Base-by-base conservation (phyloP, 2,113 vertebrate species). In the Phasianus colchicus region DNA sequence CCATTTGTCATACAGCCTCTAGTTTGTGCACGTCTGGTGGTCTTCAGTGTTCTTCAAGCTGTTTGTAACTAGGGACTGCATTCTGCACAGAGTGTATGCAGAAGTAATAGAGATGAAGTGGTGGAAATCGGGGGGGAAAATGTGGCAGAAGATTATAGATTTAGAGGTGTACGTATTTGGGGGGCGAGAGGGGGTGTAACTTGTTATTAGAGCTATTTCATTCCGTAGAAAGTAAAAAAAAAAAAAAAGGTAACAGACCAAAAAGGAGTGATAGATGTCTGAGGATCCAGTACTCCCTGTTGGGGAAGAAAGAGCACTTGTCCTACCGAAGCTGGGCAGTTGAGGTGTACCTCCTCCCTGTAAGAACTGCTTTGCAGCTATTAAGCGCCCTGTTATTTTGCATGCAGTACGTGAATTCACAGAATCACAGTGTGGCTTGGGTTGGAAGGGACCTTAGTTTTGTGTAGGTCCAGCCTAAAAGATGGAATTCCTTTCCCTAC, bases 1-100 rank as follows among this genome's bases (percentile, higher is more conserved):
- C n/a, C n/a, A 15, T 45, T 75, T 54, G 11, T 0, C 0, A 0
- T 18, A 20, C n/a, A 57, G 48, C 48, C 20, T 43, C 0, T 11
- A 17, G 30, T 48, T 60, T 69, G 13, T 69, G 81, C 38, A 4
- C 2, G 0, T 34, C n/a, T 32, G 13, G 9, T 61, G 29, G 45
- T 45, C 12, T 58, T 60, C 43, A 45, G 9, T 47, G 45, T 19
- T 47, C 45, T 78, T 47, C 54, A 58, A 2, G 40, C 18, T 74
- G 7, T 58, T 83, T 43, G 45, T 63, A 88, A 54, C 27, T 65
- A 27, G 43, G 9, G 58, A n/a, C 40, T 27, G 57, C 63, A 42
- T 40, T 90, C 86, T 48, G 48, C 24, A 36, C 36, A 40, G 65
- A 47, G 18, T 48, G 48, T 13, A 4, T 2, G 6, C 22, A 16